Evolutionary conservation across 2,797 vertebrate genomes (phyloP), one percentile per base, ranked within the genome.

Genomic region (Tympanoctomys barrerae): DNA sequence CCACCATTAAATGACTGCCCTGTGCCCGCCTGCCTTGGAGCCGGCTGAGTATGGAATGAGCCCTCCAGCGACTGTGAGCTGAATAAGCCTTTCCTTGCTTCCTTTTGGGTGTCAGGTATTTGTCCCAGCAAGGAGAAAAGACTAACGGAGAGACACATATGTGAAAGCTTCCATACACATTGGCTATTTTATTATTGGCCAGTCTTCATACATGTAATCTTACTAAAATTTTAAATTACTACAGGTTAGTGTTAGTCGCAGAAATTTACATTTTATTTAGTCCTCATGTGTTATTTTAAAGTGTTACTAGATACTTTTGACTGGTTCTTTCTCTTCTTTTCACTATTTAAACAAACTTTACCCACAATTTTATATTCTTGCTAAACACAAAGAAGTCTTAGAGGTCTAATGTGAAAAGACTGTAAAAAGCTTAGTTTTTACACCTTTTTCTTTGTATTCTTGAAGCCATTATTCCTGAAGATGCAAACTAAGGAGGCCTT

Each of bases 201-300:
- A 36, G 28, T 75, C 39, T 21, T 85, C n/a, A 77, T 59, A 42
- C 64, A 64, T 85, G 84, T 94, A 54, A 54, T 71, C 57, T 39
- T 91, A 87, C 78, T 77, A 39, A 57, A 88, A 75, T 87, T 80
- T n/a, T 9, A 85, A 61, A 66, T 66, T 64, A 78, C 54, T 89
- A 49, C 12, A 75, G 39, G 19, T 84, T 24, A 80, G 46, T 64
- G 66, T 49, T 91, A 78, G 21, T 75, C 87, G 61, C 33, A 86
- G 33, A 89, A 94, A 75, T 46, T 68, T 61, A 68, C 52, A 79
- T 79, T 86, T 85, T 81, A 36, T 31, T 6, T 75, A 54, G 33
- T 61, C 68, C 28, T 61, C 28, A 36, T 54, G 8, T 85, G 46
- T 61, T 19, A 52, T 13, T 42, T 42, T 5, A 64, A 84, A 89